phyloP scores from a whole-genome alignment of 1,140 invertebrate genomes.

The Aphelinus certus region DNA sequence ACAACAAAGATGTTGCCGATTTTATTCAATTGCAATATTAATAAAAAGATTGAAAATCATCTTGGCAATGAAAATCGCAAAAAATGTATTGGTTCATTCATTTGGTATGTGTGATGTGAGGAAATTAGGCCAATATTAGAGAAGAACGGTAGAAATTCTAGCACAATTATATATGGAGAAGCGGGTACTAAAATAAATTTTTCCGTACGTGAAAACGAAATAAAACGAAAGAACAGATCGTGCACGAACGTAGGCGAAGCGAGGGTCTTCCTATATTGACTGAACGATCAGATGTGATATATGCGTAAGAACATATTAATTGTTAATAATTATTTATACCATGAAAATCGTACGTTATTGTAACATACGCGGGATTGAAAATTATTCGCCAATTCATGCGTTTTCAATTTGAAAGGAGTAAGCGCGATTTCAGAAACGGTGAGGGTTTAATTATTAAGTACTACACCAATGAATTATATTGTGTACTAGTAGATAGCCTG shows the following conservation, averaged over 20 bases:
- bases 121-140: too few relatives aligned
- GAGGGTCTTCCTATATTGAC: constrained; percentile 67
- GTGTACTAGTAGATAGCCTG: constrained; percentile 61
- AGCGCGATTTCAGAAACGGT: background rate
- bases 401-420: constrained; percentile 52
- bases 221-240: constrained; percentile 42
- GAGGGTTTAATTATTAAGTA: constrained; percentile 46
- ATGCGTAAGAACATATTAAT: constrained; percentile 57
- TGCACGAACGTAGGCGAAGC: constrained; percentile 54
- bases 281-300: constrained; percentile 68
- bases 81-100: too few relatives aligned
- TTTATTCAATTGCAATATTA: too few relatives aligned
- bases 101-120: too few relatives aligned
- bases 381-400: background rate
- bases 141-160: too few relatives aligned
- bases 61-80: too few relatives aligned
- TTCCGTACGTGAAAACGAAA: constrained; percentile 41
- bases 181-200: constrained; percentile 25
- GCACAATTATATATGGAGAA: constrained; percentile 11
- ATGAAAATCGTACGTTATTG: constrained; percentile 29
- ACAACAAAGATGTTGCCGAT: too few relatives aligned
- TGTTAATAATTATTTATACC: constrained; percentile 40
- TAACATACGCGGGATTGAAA: constrained; percentile 28
- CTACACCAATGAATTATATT: constrained; percentile 42
- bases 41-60: too few relatives aligned